Percentiles rank a stretch among this genome's conserved stretches.
These are phyloP conservation scores for Desmodus rotundus DNA, from an alignment of 2,113 vertebrate genomes.

Conservation along the genomic window DNA sequence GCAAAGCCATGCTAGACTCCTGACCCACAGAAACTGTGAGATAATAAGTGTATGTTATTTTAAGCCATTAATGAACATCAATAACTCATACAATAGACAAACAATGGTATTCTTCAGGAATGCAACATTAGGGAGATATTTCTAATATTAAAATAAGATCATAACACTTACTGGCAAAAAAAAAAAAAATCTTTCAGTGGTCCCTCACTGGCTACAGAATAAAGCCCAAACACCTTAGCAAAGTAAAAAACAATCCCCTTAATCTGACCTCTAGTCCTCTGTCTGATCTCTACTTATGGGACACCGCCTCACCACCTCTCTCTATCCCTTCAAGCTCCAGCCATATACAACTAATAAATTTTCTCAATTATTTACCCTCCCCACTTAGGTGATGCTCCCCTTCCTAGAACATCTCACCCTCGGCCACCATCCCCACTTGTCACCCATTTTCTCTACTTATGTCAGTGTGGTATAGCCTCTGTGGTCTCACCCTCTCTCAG, in stretches of 20 bases:
- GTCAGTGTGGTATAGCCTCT: background rate
- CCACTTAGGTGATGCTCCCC: accelerated
- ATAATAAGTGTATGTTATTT: background rate
- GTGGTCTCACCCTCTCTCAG: background rate
- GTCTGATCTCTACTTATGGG: background rate
- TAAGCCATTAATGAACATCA: background rate
- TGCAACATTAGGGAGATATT: background rate
- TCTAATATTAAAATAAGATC: constrained; percentile 17
- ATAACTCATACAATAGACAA: background rate
- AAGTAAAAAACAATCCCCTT: background rate
- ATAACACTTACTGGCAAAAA: background rate
- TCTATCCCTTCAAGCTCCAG: background rate
- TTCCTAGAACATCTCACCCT: background rate
- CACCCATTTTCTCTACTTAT: background rate
- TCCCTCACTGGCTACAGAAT: background rate
- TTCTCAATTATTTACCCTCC: background rate
- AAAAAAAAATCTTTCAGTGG: background rate
- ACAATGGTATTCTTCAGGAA: background rate
- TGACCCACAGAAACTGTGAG: background rate
- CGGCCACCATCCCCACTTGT: background rate
- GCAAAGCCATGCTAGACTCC: background rate
- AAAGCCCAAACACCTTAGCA: background rate
- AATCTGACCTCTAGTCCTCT: background rate
- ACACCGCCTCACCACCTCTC: background rate
- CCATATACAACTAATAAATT: background rate